Evolutionary conservation across 2,888 invertebrate species (phyloP), one percentile per base, ranked within the genome.

Genomic region (Sphaerophoria taeniata): DNA sequence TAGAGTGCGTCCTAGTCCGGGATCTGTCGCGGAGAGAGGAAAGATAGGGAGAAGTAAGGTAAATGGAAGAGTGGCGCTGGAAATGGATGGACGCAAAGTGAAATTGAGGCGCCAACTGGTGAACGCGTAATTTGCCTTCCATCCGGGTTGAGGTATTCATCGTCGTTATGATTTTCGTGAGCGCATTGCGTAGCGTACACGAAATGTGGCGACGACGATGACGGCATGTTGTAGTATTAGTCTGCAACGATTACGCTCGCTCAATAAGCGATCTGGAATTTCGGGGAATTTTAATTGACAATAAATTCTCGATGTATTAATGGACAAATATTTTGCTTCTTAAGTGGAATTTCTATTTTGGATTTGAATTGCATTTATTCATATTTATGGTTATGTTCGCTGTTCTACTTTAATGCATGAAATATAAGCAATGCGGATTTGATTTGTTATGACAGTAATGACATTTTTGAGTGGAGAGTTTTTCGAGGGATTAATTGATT

Each of bases 231-330:
- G 24, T 24, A 24, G 24, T 24, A 24, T 24, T 24, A 24, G 24
- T 24, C 24, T 43, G 9, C 51, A 24, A 0, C 7, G 24, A 12
- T 24, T 2, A 11, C 31, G 39, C 47, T 70, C 31, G 39, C 47
- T 70, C 56, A 45, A 58, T 56, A 70, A 58, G 47, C 65, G 63
- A 51, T 61, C 70, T 84, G 84, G 84, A 80, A 85, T 80, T 85
- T 76, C 49, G 61, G 39, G 45, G 76, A 76, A 85, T 85, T 77
- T 85, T 85, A 85, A 85, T 80, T 85, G 76, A 76, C 85, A 70
- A 85, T 85, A 85, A 80, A 81, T 79, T 84, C 69, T 58, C 69
- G 16, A 61, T 70, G 56, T 58, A 58, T 43, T 63, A 63, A 49
- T 56, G 24, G 34, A 65, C 14, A 49, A 65, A 65, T 34, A 45